These are phyloP conservation scores for Pseudorhombus dupliciocellatus DNA, from an alignment of 2,113 vertebrate genomes.

Conservation along the genomic window DNA sequence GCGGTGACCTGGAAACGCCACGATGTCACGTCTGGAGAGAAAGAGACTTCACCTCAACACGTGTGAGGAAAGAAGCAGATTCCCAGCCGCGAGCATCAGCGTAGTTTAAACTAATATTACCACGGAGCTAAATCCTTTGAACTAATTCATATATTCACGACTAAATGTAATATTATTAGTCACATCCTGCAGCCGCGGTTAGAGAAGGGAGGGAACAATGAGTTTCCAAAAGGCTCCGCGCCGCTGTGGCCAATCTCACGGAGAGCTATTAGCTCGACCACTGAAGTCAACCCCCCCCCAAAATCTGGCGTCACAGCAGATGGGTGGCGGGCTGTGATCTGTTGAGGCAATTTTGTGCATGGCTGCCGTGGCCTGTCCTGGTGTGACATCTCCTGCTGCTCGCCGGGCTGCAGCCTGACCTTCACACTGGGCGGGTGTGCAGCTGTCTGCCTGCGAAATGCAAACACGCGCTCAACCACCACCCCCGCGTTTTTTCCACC, in stretches of 20 bases:
- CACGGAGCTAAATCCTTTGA: no score
- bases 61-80: not conserved
- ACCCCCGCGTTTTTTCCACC: conserved; percentile 2
- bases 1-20: conserved; percentile 5
- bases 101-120: not conserved
- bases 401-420: conserved; percentile 82
- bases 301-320: conserved; percentile 77
- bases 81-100: not conserved
- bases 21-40: conserved; percentile 30
- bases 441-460: conserved; percentile 71
- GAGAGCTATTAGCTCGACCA: conserved; percentile 79
- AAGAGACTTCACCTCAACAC: not conserved
- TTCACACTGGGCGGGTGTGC: conserved; percentile 80
- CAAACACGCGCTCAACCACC: conserved; percentile 43
- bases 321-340: conserved; percentile 83
- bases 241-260: conserved; percentile 62
- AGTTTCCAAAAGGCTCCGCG: conserved; percentile 73
- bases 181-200: no score
- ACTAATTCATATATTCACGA: not conserved
- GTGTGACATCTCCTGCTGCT: conserved; percentile 84
- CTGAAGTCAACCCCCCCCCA: conserved; percentile 69
- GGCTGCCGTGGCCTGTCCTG: conserved; percentile 82
- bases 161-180: not conserved
- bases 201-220: conserved; percentile 59
- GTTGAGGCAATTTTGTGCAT: conserved; percentile 86